Evolutionary conservation across 2,797 vertebrate genomes (phyloP), one percentile per base, ranked within the genome.

Genomic region (Lepus oiostolus): DNA sequence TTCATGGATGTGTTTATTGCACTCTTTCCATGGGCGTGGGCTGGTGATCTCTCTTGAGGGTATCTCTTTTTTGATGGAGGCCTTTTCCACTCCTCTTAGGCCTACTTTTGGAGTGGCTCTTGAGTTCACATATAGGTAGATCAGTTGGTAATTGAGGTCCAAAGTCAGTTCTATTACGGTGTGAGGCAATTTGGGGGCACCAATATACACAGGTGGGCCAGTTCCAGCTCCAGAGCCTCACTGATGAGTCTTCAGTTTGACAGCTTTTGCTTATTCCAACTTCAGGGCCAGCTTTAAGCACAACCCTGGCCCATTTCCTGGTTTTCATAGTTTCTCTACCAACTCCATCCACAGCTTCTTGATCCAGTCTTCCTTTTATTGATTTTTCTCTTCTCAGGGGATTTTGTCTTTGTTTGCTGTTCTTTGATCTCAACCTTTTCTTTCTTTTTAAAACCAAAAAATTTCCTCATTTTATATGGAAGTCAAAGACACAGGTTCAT

Each of bases 381-480:
- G 67, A 75, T 63, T 82, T 71, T 83, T 74, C 60, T 90, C 47
- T 72, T 38, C 67, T 87, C 28, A 54, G 58, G 67, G 17, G n/a
- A 47, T 77, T 91, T 94, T 84, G 35, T 38, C 63, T 85, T 94
- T 76, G 35, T 24, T 75, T 95, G 79, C 19, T 88, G 2, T 83
- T 79, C 35, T 38, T 96, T 94, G 52, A 85, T 81, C 82, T 92
- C 83, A 90, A 65, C 2, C 2, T 88, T 88, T 92, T 68, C 42
- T 68, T 96, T 77, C 62, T 47, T 94, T 95, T 88, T 35, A 85
- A 93, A 75, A 58, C 68, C 10, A 75, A 93, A 90, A 63, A 1
- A 62, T 79, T 93, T 92, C 54, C 38, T 93, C 13, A 35, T 92
- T 82, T 52, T 68, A 67, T 35, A 30, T 50, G 32, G 17, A 93